These are phyloP conservation scores for Ooceraea biroi DNA, from an alignment of 1,140 invertebrate genomes.

Conservation along the genomic window DNA sequence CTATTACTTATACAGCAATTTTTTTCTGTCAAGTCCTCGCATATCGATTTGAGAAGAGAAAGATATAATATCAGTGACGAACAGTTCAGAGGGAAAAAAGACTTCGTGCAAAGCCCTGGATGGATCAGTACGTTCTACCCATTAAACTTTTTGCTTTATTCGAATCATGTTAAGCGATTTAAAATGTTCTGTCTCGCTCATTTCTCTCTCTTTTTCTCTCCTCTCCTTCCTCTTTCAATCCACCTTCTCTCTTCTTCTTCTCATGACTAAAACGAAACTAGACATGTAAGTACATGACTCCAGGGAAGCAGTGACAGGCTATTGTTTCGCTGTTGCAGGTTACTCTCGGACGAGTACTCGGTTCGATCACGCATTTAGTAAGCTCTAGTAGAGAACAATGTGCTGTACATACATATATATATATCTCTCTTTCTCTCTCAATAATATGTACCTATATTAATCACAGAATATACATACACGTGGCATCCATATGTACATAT, in stretches of 20 bases:
- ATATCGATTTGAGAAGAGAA: constrained; percentile 23
- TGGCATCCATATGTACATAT: constrained; percentile 73
- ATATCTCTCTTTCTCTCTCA: constrained; percentile 55
- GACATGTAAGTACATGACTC: constrained; percentile 77
- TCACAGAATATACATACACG: constrained; percentile 68
- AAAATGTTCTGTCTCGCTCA: constrained; percentile 13
- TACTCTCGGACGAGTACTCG: constrained; percentile 86
- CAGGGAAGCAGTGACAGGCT: constrained; percentile 84
- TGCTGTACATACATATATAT: constrained; percentile 83
- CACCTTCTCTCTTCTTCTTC: not conserved
- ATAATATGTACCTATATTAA: constrained; percentile 58
- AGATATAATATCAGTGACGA: constrained; percentile 11
- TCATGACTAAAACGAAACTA: constrained; percentile 69
- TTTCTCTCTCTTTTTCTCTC: not conserved
- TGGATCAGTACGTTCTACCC: constrained; percentile 38
- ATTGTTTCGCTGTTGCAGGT: constrained; percentile 86
- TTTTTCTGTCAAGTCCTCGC: not conserved
- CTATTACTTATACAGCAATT: no score
- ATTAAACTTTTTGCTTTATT: constrained; percentile 35
- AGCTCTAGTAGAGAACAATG: constrained; percentile 85
- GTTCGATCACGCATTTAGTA: constrained; percentile 86
- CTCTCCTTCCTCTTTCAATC: not conserved
- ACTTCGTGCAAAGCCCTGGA: constrained; percentile 40
- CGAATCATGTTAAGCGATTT: constrained; percentile 36
- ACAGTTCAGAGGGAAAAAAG: not conserved